Conservation (phyloP, 2,888 invertebrate genomes). For the Drosophila falleni region DNA sequence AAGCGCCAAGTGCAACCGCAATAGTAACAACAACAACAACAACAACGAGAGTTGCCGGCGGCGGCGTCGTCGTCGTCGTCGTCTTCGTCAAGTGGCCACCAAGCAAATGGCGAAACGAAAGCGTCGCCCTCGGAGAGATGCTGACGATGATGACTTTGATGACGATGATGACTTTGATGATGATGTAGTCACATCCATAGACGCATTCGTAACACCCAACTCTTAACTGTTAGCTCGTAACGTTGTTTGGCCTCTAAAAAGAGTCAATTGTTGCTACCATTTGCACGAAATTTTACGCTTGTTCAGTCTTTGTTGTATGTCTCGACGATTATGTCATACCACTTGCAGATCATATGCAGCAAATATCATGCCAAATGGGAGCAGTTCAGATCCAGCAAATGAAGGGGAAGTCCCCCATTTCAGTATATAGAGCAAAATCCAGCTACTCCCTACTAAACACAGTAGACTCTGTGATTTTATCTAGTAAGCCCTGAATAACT, state of each 20-base stretch:
- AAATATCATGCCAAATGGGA: constrained; percentile 7
- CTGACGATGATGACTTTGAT: constrained; percentile 14
- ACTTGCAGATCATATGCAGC: constrained; percentile 17
- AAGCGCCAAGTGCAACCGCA: constrained; percentile 42
- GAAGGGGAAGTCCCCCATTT: constrained; percentile 7
- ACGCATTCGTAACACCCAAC: constrained; percentile 33
- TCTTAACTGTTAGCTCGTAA: background rate
- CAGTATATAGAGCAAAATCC: background rate
- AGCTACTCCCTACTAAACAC: background rate
- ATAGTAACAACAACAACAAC: constrained; percentile 8
- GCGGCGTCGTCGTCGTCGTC: constrained; percentile 14
- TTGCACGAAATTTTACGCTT: constrained; percentile 55
- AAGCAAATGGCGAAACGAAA: constrained; percentile 46
- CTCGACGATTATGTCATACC: constrained; percentile 44
- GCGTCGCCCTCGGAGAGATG: constrained; percentile 57
- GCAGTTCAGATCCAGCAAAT: background rate
- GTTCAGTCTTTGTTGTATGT: constrained; percentile 13
- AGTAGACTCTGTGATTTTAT: too few species aligned
- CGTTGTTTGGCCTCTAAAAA: constrained; percentile 16
- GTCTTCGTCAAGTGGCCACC: constrained; percentile 51
- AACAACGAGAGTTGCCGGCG: constrained; percentile 14
- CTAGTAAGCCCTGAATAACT: too few species aligned
- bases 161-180: constrained; percentile 14
- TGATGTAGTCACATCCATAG: constrained; percentile 28
- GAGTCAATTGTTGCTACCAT: constrained; percentile 44